These are phyloP conservation scores for Herminia tarsipennalis DNA, from an alignment of 2,888 invertebrate genomes.

Conservation along the genomic window DNA sequence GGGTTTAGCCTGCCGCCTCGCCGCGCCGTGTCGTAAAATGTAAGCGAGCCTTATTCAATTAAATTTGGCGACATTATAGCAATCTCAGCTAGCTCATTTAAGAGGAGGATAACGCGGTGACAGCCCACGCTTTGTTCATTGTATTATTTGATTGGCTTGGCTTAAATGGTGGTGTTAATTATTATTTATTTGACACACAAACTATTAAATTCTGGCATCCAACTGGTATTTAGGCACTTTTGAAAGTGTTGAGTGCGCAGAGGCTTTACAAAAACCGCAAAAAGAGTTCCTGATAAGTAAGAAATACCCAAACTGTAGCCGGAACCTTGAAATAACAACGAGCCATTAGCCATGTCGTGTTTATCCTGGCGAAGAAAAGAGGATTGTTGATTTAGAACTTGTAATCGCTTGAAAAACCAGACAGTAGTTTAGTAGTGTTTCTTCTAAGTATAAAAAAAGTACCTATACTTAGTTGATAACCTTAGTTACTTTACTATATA, in stretches of 20 bases:
- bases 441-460: not conserved
- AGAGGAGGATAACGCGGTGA: constrained; percentile 60
- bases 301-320: constrained; percentile 40
- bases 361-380: constrained; percentile 61
- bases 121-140: constrained; percentile 62
- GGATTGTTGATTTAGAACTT: constrained; percentile 66
- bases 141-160: constrained; percentile 60
- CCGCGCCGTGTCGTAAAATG: constrained; percentile 77
- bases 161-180: constrained; percentile 30
- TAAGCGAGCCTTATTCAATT: constrained; percentile 84
- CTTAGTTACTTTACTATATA: too few species aligned
- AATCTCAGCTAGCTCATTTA: constrained; percentile 78
- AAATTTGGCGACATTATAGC: constrained; percentile 82
- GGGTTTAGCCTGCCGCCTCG: constrained; percentile 63
- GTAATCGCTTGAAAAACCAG: constrained; percentile 47
- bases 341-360: constrained; percentile 66
- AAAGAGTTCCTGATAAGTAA: too few species aligned
- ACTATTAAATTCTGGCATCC: constrained; percentile 6
- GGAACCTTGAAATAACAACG: constrained; percentile 68
- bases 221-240: not conserved
- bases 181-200: constrained; percentile 35
- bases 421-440: constrained; percentile 12
- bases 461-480: too few species aligned
- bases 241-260: not conserved
- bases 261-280: too few species aligned